A percentile compares a stretch with the other conserved stretches of the same genome.
These are phyloP conservation scores for Andricus curvator DNA, from an alignment of 2,888 invertebrate species.

Conservation along the genomic window DNA sequence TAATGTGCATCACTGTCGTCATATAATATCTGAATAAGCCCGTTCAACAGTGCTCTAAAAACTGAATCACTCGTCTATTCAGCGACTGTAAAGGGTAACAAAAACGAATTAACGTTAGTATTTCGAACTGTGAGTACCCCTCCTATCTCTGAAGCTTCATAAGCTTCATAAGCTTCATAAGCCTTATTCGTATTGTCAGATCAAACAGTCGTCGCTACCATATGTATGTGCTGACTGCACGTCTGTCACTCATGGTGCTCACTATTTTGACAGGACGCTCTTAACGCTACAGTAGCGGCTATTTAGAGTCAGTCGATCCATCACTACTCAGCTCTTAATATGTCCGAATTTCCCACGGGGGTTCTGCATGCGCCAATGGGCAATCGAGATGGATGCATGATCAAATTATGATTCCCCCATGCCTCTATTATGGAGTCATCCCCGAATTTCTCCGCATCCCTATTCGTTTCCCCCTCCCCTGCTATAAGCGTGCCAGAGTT, in stretches of 20 bases:
- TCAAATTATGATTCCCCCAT: conserved; percentile 34
- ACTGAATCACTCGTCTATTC: neutral
- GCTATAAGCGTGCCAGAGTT: neutral
- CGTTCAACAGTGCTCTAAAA: no score
- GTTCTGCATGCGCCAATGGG: conserved; percentile 24
- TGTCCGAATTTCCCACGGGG: conserved; percentile 35
- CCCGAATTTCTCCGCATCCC: conserved; percentile 4
- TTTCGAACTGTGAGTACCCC: neutral
- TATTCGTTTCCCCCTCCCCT: neutral
- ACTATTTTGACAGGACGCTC: conserved; percentile 60
- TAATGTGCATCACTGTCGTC: no score
- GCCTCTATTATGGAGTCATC: conserved; percentile 22
- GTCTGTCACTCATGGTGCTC: conserved; percentile 48
- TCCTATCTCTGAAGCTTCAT: neutral
- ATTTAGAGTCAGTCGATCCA: conserved; percentile 44
- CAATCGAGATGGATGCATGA: conserved; percentile 12
- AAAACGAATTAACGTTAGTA: neutral
- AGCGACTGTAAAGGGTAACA: neutral
- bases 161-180: conserved; percentile 4
- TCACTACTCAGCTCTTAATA: conserved; percentile 7
- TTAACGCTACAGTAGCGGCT: conserved; percentile 51
- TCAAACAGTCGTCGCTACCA: conserved; percentile 1
- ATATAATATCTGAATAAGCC: no score
- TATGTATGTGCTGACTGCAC: conserved; percentile 7
- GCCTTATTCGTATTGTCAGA: conserved; percentile 10